A percentile compares a stretch with the other conserved stretches of the same genome.
Evolutionary conservation across 2,797 vertebrate species (phyloP).

Genomic region (Picus viridis): DNA sequence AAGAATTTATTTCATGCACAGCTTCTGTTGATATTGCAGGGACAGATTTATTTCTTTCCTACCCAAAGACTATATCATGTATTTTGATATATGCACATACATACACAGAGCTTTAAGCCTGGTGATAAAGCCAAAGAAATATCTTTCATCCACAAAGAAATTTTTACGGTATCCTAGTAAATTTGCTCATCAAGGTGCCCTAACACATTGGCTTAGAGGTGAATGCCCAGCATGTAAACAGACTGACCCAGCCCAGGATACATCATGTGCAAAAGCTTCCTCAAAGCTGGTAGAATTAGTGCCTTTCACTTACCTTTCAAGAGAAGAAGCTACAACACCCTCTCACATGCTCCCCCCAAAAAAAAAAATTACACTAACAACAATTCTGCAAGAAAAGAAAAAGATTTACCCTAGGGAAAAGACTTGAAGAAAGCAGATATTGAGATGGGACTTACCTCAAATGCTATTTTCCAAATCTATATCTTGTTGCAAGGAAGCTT

Average conservation of each 20-base stretch:
- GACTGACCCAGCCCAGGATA: fast-evolving
- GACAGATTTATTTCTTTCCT: neutral
- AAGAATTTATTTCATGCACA: neutral
- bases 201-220: neutral
- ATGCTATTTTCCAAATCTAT: neutral
- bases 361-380: neutral
- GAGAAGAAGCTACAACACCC: neutral
- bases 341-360: neutral
- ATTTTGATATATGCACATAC: neutral
- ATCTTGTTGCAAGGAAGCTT: neutral
- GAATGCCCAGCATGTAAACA: fast-evolving
- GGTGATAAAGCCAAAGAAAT: neutral
- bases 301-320: neutral
- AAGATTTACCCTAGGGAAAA: neutral
- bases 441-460: neutral
- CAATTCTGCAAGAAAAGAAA: neutral
- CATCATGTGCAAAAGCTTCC: neutral
- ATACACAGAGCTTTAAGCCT: neutral
- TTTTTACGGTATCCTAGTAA: neutral
- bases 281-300: neutral
- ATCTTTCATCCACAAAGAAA: neutral
- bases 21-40: neutral
- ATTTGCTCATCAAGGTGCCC: neutral
- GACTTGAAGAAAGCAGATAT: neutral
- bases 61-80: neutral